phyloP scores from a whole-genome alignment of 2,113 vertebrate species.

The Ahaetulla prasina region DNA sequence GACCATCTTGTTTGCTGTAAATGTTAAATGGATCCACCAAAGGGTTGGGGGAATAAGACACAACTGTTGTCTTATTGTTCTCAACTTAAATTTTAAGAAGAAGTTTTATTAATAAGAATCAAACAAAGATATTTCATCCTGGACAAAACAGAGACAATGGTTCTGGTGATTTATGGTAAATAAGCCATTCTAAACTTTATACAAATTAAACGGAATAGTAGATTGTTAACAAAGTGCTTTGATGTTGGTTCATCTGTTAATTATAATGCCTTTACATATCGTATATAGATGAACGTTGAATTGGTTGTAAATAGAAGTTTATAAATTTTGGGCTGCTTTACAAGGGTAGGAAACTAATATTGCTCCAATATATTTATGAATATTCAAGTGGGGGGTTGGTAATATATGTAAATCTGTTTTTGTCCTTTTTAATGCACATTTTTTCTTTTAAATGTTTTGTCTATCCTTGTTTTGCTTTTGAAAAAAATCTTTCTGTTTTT shows the following conservation, averaged over 20 bases:
- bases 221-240: neutral
- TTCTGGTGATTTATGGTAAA: neutral
- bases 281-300: neutral
- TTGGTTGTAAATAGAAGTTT: neutral
- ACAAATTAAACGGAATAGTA: neutral
- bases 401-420: neutral
- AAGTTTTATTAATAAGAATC: neutral
- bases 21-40: neutral
- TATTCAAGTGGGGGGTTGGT: neutral
- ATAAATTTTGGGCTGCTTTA: neutral
- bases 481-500: too few species aligned
- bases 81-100: neutral
- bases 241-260: neutral
- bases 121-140: neutral
- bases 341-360: neutral
- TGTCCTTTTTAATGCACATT: neutral
- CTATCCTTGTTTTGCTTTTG: too few species aligned
- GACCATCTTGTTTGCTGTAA: too few species aligned
- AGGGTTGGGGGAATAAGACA: too few species aligned
- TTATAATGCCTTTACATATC: neutral
- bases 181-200: neutral
- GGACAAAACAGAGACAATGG: neutral
- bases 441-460: too few species aligned
- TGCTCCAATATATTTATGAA: neutral
- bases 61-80: neutral